These are phyloP conservation scores for Chrysopa pallens DNA, from an alignment of 1,140 invertebrate genomes.

Conservation along the genomic window DNA sequence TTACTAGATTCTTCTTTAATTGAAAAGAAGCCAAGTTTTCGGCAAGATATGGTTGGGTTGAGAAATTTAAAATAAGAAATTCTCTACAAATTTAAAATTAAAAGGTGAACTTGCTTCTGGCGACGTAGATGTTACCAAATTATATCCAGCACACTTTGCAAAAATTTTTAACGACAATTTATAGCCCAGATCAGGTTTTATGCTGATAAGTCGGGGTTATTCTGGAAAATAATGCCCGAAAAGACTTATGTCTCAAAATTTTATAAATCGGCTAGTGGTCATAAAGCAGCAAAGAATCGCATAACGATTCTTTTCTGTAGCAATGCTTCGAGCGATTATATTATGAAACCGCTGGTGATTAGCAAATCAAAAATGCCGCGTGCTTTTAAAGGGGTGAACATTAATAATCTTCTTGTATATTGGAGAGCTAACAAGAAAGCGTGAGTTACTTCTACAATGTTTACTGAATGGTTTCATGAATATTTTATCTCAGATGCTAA, in stretches of 20 bases:
- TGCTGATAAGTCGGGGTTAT: conserved; percentile 10
- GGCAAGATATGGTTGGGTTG: conserved; percentile 3
- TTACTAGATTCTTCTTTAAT: conserved; percentile 1
- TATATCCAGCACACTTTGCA: conserved; percentile 2
- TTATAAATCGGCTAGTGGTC: conserved; percentile 8
- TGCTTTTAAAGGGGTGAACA: conserved; percentile 8
- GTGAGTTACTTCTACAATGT: conserved; percentile 16
- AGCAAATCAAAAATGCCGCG: conserved; percentile 10
- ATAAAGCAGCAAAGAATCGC: conserved; percentile 12
- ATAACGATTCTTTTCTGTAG: conserved; percentile 12
- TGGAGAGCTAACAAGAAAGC: conserved; percentile 20
- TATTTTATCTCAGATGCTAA: conserved; percentile 14
- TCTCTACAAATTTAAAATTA: conserved; percentile 5
- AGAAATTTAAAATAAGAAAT: too few species aligned
- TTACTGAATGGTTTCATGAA: conserved; percentile 18
- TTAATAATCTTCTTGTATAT: conserved; percentile 18
- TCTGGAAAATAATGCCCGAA: conserved; percentile 17
- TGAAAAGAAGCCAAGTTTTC: conserved; percentile 1
- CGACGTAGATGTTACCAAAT: conserved; percentile 2
- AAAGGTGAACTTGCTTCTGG: conserved; percentile 3
- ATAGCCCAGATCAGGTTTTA: conserved; percentile 8
- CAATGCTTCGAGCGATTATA: conserved; percentile 11
- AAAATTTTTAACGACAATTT: conserved; percentile 5
- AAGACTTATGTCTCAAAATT: conserved; percentile 9
- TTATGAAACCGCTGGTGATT: conserved; percentile 14